Base-by-base conservation (phyloP, 2,888 invertebrate genomes). In the Synanthedon tipuliformis region DNA sequence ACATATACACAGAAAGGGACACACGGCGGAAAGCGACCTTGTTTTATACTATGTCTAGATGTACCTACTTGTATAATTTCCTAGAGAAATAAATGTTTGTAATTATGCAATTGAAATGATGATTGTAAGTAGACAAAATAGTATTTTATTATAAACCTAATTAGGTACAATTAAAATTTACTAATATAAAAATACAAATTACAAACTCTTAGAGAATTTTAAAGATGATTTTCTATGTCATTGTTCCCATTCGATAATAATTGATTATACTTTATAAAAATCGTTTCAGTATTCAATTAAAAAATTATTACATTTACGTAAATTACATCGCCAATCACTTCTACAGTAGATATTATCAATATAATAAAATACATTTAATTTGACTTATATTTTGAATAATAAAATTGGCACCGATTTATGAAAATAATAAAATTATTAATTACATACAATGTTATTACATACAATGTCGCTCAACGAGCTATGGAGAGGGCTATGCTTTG, bases 191-290 rank as follows among this genome's bases (percentile, higher is more conserved):
- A 59, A 57, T 60, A 61, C 53, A 53, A 57, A 55, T 55, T 54
- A 45, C 45, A 45, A 45, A 45, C 13, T 45, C 45, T 45, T 15
- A 15, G 2, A 56, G 54, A 59, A 57, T 57, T 61, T 61, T 59
- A 54, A 51, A 59, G 60, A 64, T 55, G 57, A 66, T 63, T 60
- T 64, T 69, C 61, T 69, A 64, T 73, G 63, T 71, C 68, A 75
- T 84, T 85, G 83, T 75, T 83, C 84, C 85, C 83, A 71, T 78
- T 78, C 62, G 66, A 71, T 77, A n/a, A 34, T 34, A 64, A 58
- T 62, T 61, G 68, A 69, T 71, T 72, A 59, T 10, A 65, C 66
- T 60, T 60, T 56, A 60, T 64, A 57, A 49, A 59, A 60, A 59
- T 59, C 61, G 60, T 58, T 18, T 49, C 49, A 49, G 11, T 18